Evolutionary conservation across 2,113 vertebrate species (phyloP).

Genomic region (Hylia prasina): DNA sequence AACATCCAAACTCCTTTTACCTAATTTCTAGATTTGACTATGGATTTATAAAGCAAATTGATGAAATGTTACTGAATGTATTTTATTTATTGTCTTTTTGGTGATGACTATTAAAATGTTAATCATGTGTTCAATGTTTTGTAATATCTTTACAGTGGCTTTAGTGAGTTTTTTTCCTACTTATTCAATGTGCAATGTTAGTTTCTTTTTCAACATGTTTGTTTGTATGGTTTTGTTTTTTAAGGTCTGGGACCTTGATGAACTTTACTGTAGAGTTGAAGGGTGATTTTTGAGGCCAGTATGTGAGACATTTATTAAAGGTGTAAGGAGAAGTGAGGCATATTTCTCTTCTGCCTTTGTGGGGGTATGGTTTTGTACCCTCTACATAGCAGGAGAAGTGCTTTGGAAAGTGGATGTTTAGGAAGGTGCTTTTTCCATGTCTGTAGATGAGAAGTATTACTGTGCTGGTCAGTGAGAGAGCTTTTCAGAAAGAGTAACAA

Average conservation of each 20-base stretch:
- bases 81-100: neutral
- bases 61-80: neutral
- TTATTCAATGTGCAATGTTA: neutral
- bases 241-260: neutral
- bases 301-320: neutral
- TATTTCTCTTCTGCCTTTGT: neutral
- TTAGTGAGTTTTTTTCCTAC: neutral
- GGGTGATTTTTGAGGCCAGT: neutral
- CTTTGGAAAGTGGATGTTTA: neutral
- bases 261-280: neutral
- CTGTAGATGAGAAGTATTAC: neutral
- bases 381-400: neutral
- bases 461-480: neutral
- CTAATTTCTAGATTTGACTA: neutral
- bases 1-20: neutral
- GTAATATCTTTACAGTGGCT: neutral
- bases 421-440: neutral
- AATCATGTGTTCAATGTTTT: neutral
- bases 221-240: neutral
- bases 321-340: neutral
- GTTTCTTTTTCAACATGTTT: neutral
- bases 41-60: neutral
- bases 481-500: neutral
- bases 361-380: neutral
- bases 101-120: neutral